phyloP scores from a whole-genome alignment of 2,797 vertebrate genomes.

The Hemibagrus guttatus region DNA sequence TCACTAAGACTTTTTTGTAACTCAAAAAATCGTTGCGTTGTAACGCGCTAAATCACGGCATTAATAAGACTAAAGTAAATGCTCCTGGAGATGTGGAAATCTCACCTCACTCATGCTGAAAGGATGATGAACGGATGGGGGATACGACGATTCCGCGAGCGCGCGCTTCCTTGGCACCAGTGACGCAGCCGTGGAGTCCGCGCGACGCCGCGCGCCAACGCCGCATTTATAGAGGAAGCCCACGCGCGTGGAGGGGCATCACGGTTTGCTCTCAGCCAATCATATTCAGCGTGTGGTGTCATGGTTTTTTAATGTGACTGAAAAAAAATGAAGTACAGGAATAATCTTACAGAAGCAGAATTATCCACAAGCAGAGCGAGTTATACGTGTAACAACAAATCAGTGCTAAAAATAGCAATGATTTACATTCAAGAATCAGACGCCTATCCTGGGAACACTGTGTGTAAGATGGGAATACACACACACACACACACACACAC shows the following conservation, averaged over 20 bases:
- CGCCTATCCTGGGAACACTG: background rate
- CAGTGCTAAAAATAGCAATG: background rate
- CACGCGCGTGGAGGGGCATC: slow-evolving; percentile 58
- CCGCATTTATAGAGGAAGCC: slow-evolving; percentile 66
- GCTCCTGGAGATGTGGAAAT: slow-evolving; percentile 26
- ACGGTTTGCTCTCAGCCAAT: slow-evolving; percentile 66
- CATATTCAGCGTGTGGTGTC: slow-evolving; percentile 39
- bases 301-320: background rate
- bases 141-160: slow-evolving; percentile 10
- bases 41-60: background rate
- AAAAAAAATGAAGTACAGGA: no score
- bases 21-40: background rate
- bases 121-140: slow-evolving; percentile 5
- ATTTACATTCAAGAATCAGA: background rate
- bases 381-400: background rate
- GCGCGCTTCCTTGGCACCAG: slow-evolving; percentile 16
- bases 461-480: background rate
- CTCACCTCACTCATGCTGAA: slow-evolving; percentile 78
- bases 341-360: background rate
- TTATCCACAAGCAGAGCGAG: background rate
- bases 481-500: background rate
- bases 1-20: background rate
- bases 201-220: slow-evolving; percentile 51
- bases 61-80: background rate
- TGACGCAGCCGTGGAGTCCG: slow-evolving; percentile 55